Percentiles rank a stretch among this genome's conserved stretches.
phyloP scores from a whole-genome alignment of 2,797 vertebrate species.

The Gymnoscopelus microlampas region DNA sequence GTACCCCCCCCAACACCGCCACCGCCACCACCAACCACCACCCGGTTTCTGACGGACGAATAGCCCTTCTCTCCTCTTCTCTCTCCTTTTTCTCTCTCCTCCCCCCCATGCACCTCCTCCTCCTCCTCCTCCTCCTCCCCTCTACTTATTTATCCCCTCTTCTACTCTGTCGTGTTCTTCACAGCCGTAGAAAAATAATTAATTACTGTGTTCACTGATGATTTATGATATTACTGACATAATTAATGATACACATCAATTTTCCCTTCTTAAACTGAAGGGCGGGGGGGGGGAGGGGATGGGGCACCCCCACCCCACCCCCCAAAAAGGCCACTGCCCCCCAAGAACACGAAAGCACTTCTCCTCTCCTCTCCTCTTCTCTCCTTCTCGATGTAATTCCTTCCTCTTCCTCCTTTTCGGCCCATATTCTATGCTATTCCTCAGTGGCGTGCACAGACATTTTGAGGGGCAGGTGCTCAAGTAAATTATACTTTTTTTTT shows the following conservation, averaged over 20 bases:
- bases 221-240: slow-evolving; percentile 97
- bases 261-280: slow-evolving; percentile 95
- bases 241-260: slow-evolving; percentile 98
- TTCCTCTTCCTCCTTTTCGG: slow-evolving; percentile 42
- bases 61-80: slow-evolving; percentile 65
- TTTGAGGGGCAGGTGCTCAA: too few relatives aligned
- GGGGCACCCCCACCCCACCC: slow-evolving; percentile 61
- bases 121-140: slow-evolving; percentile 60
- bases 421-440: slow-evolving; percentile 25
- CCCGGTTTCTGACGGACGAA: slow-evolving; percentile 62
- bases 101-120: slow-evolving; percentile 49
- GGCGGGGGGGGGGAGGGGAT: slow-evolving; percentile 71
- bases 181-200: slow-evolving; percentile 93
- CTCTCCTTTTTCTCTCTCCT: slow-evolving; percentile 60
- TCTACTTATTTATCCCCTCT: slow-evolving; percentile 86
- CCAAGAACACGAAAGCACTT: slow-evolving; percentile 66
- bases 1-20: slow-evolving; percentile 61
- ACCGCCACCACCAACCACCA: slow-evolving; percentile 33
- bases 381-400: slow-evolving; percentile 36
- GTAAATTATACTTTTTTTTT: too few relatives aligned
- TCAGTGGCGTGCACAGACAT: too few relatives aligned
- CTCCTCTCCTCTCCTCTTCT: slow-evolving; percentile 37
- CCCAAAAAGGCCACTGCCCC: slow-evolving; percentile 76
- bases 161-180: slow-evolving; percentile 91
- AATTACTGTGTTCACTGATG: slow-evolving; percentile 92